phyloP scores from a whole-genome alignment of 92 coral and sea anemone species.

The Hydrozoanthus gracilis region DNA sequence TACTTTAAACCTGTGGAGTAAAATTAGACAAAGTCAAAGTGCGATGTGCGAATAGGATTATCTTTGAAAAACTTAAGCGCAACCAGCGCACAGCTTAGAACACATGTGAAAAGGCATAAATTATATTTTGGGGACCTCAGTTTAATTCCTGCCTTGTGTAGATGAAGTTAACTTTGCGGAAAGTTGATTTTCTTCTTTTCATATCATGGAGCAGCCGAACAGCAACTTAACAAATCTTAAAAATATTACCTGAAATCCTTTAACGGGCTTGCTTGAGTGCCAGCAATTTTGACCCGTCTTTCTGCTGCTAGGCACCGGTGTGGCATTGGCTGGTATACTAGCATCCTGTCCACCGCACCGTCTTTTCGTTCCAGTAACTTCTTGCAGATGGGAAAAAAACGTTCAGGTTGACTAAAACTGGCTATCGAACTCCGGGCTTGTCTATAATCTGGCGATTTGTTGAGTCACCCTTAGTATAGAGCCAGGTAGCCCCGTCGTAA shows the following conservation, averaged over 20 bases:
- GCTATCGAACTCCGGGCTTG: neutral
- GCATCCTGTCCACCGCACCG: constrained; percentile 63
- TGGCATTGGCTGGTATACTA: constrained; percentile 55
- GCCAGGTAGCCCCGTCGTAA: constrained; percentile 24
- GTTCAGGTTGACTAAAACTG: constrained; percentile 12
- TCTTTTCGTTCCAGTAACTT: constrained; percentile 54
- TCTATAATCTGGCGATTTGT: constrained; percentile 2
- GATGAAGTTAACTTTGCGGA: too few relatives aligned
- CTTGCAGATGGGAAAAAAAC: constrained; percentile 36
- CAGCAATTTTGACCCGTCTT: constrained; percentile 18
- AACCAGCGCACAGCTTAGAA: too few relatives aligned
- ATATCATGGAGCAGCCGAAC: neutral
- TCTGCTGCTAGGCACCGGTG: constrained; percentile 45
- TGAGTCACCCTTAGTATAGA: neutral
- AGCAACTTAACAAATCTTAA: neutral
- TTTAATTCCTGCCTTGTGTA: too few relatives aligned
- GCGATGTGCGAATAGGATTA: too few relatives aligned
- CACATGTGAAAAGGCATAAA: too few relatives aligned
- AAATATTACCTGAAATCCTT: constrained; percentile 53
- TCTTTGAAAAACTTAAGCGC: too few relatives aligned
- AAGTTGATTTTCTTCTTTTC: too few relatives aligned
- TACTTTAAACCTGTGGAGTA: too few relatives aligned
- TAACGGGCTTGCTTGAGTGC: constrained; percentile 20
- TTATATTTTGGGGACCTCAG: too few relatives aligned
- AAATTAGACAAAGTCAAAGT: too few relatives aligned